Evolutionary conservation across 2,113 vertebrate genomes (phyloP), one percentile per base, ranked within the genome.

Genomic region (Neodontobutis hainanensis): DNA sequence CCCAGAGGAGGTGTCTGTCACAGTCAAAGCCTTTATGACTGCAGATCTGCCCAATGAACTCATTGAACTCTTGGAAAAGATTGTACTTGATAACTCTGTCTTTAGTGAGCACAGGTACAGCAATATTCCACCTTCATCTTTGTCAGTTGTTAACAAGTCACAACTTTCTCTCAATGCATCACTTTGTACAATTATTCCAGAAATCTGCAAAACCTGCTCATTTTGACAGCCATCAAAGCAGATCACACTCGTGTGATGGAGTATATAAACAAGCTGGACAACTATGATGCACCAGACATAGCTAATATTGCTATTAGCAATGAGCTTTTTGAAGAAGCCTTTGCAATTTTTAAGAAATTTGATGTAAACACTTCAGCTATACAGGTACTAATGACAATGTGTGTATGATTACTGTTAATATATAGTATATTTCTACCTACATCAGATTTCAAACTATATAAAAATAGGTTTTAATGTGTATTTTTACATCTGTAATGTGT

Each of bases 1-100:
- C 83, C 95, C 96, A 11, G 96, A 97, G 82, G 96, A 97, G 64
- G 92, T 97, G 76, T 97, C 95, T 0, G 94, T 96, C 62, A 94
- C 95, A 3, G 95, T 97, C 68, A 97, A 96, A 84, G 95, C 95
- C 65, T 97, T 97, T 77, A 96, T 97, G 95, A 96, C 94, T 3
- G 95, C 96, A 4, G 94, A 97, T 73, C 88, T 97, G 49, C 96
- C 96, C 63, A 95, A 96, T 10, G 95, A 97, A 74, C 90, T 97
- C 55, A 96, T 95, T 36, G 95, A 96, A 36, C 90, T 98, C 61
- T 49, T 97, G 79, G 95, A 97, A 90, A 97, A 97, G 88, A 97
- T 96, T 1, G 95, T 98, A 6, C 90, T 98, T 58, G 95, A 97
- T 68, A 97, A 95, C 86, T 96, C 94, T 8, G 93, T 97, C 64